Evolutionary conservation across 2,797 vertebrate species (phyloP).

Genomic region (Squalus acanthias): DNA sequence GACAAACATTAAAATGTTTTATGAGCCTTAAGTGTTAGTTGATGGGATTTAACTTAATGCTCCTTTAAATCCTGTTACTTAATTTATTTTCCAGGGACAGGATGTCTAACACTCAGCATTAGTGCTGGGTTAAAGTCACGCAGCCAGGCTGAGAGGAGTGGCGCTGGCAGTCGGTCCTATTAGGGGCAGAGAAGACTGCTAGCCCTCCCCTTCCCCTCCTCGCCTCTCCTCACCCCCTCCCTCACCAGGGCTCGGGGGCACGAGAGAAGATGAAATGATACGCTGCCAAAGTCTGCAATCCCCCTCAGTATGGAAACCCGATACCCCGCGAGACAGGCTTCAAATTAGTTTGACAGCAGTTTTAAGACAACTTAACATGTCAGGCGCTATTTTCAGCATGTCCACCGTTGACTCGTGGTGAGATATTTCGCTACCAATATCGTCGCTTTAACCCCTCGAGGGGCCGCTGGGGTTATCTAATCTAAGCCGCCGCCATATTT

Average conservation of each 20-base stretch:
- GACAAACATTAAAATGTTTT: not conserved
- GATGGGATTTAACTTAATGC: not conserved
- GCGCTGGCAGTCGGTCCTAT: not conserved
- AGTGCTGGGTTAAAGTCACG: not conserved
- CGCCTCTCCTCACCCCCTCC: not conserved
- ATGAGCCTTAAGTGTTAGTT: not conserved
- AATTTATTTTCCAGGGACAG: not conserved
- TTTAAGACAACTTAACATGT: not conserved
- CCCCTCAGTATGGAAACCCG: not conserved
- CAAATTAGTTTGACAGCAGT: not conserved
- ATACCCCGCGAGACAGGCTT: not conserved
- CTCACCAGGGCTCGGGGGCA: not conserved
- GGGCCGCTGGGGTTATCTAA: not conserved
- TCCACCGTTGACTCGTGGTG: not conserved
- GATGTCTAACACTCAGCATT: not conserved
- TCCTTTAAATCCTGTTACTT: not conserved
- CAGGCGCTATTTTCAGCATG: not conserved
- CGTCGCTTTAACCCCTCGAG: not conserved
- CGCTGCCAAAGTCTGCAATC: not conserved
- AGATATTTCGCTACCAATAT: not conserved
- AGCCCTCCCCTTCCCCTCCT: not conserved
- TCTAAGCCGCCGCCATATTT: not conserved
- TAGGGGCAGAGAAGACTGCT: not conserved
- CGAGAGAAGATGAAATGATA: not conserved
- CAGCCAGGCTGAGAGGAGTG: not conserved